Conservation (phyloP, 1,140 invertebrate genomes). For the Babylonia areolata region DNA sequence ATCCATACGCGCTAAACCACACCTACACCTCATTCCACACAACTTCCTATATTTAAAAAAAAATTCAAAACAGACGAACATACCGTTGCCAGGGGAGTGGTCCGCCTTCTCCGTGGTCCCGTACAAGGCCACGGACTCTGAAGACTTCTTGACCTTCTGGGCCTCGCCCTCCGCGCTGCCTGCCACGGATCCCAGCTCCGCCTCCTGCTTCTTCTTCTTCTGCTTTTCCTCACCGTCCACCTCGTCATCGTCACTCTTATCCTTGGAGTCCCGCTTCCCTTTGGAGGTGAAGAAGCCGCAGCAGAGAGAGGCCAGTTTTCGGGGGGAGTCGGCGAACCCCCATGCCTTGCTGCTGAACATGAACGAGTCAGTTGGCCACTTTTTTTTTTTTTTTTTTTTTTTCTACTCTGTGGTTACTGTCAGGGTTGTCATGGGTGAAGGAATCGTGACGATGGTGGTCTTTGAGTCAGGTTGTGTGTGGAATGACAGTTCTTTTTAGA, state of each 20-base stretch:
- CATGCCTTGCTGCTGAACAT: constrained; percentile 36
- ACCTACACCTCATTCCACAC: too few relatives aligned
- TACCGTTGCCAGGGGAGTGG: constrained; percentile 13
- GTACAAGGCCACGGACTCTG: not conserved
- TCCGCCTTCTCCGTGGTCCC: constrained; percentile 31
- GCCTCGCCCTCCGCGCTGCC: not conserved
- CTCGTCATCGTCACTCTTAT: not conserved
- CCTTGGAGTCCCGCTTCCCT: not conserved
- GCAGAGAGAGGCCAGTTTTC: constrained; percentile 24
- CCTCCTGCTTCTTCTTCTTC: not conserved
- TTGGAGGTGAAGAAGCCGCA: constrained; percentile 11
- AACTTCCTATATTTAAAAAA: too few relatives aligned
- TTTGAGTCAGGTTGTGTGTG: too few relatives aligned
- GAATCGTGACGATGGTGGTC: too few relatives aligned
- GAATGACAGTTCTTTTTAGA: too few relatives aligned
- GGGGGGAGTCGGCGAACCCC: constrained; percentile 32
- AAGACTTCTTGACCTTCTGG: constrained; percentile 20
- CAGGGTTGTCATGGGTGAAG: too few relatives aligned
- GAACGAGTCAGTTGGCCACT: constrained; percentile 1
- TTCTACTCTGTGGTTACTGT: too few relatives aligned
- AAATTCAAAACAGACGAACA: not conserved
- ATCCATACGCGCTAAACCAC: too few relatives aligned
- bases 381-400: too few relatives aligned
- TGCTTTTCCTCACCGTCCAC: not conserved
- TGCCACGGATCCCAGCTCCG: not conserved